These are phyloP conservation scores for Channa maculata DNA, from an alignment of 2,113 vertebrate genomes.

Conservation along the genomic window DNA sequence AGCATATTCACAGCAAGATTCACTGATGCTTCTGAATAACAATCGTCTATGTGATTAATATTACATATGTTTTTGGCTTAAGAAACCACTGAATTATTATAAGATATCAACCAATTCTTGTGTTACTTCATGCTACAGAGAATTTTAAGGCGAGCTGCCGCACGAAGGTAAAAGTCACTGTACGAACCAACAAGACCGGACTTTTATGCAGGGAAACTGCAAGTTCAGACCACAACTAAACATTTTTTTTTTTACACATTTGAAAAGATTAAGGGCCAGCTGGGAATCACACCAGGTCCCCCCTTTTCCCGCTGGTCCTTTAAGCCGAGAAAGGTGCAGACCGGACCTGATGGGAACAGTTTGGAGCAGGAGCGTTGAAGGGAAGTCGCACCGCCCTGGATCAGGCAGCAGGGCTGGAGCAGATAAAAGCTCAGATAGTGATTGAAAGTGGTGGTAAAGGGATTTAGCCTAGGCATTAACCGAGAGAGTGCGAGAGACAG, in stretches of 20 bases:
- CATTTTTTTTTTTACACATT: conserved; percentile 10
- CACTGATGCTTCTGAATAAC: neutral
- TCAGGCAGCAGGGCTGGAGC: conserved; percentile 81
- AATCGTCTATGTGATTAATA: conserved; percentile 10
- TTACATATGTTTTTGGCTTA: neutral
- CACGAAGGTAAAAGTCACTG: conserved; percentile 9
- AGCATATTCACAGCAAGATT: neutral
- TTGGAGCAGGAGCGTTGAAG: conserved; percentile 66
- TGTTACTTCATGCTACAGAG: neutral
- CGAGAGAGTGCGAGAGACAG: conserved; percentile 76
- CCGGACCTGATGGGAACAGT: conserved; percentile 79
- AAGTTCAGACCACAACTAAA: conserved; percentile 6
- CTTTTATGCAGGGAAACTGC: neutral
- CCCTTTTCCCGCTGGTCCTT: conserved; percentile 82
- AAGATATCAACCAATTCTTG: neutral
- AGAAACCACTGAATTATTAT: neutral
- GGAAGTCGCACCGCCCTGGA: conserved; percentile 91
- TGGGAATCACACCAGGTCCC: neutral
- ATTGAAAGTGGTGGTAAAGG: conserved; percentile 92
- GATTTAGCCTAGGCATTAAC: conserved; percentile 91
- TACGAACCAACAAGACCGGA: neutral
- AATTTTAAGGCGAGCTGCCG: conserved; percentile 2
- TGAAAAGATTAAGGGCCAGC: conserved; percentile 10
- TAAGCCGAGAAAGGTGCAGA: conserved; percentile 80
- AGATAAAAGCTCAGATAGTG: conserved; percentile 93